phyloP scores from a whole-genome alignment of 2,888 invertebrate genomes.

The Pseudococcus longispinus region DNA sequence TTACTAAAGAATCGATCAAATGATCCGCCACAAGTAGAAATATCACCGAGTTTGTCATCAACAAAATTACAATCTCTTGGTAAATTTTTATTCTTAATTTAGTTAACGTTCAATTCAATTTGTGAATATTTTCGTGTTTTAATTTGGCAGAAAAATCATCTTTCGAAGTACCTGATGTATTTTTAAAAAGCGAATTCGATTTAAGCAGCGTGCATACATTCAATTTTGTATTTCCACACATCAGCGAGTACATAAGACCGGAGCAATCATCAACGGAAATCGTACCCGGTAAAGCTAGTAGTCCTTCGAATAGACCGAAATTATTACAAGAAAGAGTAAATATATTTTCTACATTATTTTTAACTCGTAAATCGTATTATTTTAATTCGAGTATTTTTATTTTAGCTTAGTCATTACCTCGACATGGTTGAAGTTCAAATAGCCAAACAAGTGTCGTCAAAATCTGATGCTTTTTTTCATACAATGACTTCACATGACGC shows the following conservation, averaged over 20 bases:
- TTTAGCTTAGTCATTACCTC: conserved; percentile 84
- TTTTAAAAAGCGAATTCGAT: conserved; percentile 79
- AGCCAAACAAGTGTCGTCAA: conserved; percentile 88
- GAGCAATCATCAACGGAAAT: background rate
- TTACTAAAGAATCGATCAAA: conserved; percentile 42
- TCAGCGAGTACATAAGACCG: conserved; percentile 61
- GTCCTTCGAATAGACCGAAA: conserved; percentile 61
- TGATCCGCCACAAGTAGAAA: conserved; percentile 22
- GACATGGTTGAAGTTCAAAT: conserved; percentile 95
- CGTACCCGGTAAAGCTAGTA: background rate
- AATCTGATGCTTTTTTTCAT: conserved; percentile 96
- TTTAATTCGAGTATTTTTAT: background rate
- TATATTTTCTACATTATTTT: conserved; percentile 32
- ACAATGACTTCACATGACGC: conserved; percentile 98
- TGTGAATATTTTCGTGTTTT: conserved; percentile 50
- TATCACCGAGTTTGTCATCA: conserved; percentile 22
- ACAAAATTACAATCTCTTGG: conserved; percentile 27
- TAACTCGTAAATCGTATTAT: background rate
- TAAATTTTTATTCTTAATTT: background rate
- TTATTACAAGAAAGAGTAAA: conserved; percentile 81
- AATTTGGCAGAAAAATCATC: conserved; percentile 64
- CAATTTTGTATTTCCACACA: conserved; percentile 81
- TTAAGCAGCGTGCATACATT: conserved; percentile 83
- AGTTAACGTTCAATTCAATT: background rate
- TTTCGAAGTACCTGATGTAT: conserved; percentile 77